Conservation (phyloP, 2,113 vertebrate genomes). For the Petaurus breviceps region DNA sequence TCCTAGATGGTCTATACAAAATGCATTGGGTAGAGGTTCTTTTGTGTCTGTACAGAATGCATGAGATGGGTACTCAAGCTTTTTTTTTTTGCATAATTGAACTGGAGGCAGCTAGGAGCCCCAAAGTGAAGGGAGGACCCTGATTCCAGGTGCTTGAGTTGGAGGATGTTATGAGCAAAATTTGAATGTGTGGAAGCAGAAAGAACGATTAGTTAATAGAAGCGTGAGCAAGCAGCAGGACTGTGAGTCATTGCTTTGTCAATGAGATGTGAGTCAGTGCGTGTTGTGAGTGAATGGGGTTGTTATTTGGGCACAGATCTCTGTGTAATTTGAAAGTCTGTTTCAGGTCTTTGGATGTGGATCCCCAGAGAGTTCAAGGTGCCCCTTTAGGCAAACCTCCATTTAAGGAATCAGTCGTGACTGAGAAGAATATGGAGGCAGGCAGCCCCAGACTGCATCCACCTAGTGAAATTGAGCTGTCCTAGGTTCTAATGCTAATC, state of each 20-base stretch:
- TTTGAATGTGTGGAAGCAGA: background rate
- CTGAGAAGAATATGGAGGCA: background rate
- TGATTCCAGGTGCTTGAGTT: background rate
- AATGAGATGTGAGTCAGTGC: background rate
- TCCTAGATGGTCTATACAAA: background rate
- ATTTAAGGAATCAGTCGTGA: background rate
- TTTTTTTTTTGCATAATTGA: background rate
- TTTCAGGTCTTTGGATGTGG: background rate
- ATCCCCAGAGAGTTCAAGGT: background rate
- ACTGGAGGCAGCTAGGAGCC: background rate
- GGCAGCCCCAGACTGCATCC: background rate
- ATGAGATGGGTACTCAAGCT: background rate
- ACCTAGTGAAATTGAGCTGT: background rate
- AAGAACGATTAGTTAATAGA: background rate
- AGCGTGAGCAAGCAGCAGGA: background rate
- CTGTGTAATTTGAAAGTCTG: background rate
- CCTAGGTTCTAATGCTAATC: background rate
- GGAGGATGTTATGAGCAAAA: background rate
- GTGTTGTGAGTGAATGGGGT: background rate
- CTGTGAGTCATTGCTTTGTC: background rate
- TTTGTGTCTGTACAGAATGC: background rate
- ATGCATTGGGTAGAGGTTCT: background rate
- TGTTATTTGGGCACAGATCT: background rate
- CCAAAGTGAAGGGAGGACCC: background rate
- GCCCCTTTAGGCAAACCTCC: background rate